Evolutionary conservation across 2,888 invertebrate species (phyloP), one percentile per base, ranked within the genome.

Genomic region (Heliconius sara): DNA sequence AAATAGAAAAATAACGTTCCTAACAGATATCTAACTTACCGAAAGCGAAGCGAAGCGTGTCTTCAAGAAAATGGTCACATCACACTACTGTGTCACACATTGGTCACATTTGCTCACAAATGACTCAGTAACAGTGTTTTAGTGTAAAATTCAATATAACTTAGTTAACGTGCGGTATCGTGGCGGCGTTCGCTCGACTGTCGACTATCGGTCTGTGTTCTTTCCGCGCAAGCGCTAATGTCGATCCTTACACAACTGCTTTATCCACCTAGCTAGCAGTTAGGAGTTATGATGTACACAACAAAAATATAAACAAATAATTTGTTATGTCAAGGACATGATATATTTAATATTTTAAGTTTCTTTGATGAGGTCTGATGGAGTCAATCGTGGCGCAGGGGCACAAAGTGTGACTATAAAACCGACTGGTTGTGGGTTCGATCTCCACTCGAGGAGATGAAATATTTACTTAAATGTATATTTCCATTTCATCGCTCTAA

Each of bases 221-320:
- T 1, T 9, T n/a, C 10, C 73, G 73, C 73, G 57, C 60, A 73
- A 34, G 60, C 73, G 73, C 73, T 16, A 52, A 30, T 57, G 52
- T 72, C 72, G 52, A 57, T 72, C 72, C 57, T 72, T 72, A 19
- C 72, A 57, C 72, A 30, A 60, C 60, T n/a, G 60, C 68, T 65
- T 27, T 13, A 65, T 27, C 16, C 65, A 12, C 0, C 19, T 12
- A n/a, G n/a, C 34, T 22, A 52, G 6, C 19, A 52, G 19, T 19
- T 22, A 57, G 52, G 72, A 72, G 72, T 5, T 52, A 52, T 52
- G 72, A 63, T 63, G 13, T n/a, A 25, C 13, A 63, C 25, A 63
- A 63, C 63, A 63, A 63, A 25, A 7, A 25, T 63, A 25, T 63
- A 63, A 63, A 63, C 63, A 63, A 63, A 63, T 63, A 63, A 63